Evolutionary conservation across 2,888 invertebrate species (phyloP).

Genomic region (Eumacrocentrus americanus): DNA sequence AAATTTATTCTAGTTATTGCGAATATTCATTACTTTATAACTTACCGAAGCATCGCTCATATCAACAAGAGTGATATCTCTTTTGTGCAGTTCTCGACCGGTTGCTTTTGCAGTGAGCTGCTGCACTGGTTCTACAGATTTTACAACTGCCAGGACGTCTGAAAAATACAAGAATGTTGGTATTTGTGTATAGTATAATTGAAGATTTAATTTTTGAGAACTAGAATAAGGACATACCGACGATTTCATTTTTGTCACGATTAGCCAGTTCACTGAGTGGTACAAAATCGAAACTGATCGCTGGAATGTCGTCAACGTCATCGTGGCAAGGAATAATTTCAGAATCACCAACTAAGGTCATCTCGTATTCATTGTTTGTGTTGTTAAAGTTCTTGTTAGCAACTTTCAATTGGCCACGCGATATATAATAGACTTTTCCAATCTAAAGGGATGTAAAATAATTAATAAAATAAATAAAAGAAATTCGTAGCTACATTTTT

Average conservation of each 20-base stretch:
- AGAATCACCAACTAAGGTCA: slow-evolving; percentile 84
- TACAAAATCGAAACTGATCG: slow-evolving; percentile 64
- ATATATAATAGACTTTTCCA: slow-evolving; percentile 86
- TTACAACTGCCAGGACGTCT: slow-evolving; percentile 92
- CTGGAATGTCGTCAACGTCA: slow-evolving; percentile 70
- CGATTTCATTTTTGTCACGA: slow-evolving; percentile 70
- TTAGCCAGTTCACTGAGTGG: slow-evolving; percentile 74
- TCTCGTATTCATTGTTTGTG: slow-evolving; percentile 94
- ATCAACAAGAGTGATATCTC: slow-evolving; percentile 88
- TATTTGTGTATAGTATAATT: neutral
- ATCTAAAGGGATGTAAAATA: slow-evolving; percentile 62
- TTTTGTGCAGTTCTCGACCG: slow-evolving; percentile 85
- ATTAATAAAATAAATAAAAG: neutral
- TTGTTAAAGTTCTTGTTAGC: slow-evolving; percentile 89
- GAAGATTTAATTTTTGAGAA: neutral
- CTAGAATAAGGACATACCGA: slow-evolving; percentile 69
- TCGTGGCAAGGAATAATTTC: slow-evolving; percentile 62
- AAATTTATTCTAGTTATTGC: neutral
- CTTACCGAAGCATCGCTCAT: slow-evolving; percentile 75
- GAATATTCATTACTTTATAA: slow-evolving; percentile 19
- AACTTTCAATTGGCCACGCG: slow-evolving; percentile 83
- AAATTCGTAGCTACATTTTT: neutral
- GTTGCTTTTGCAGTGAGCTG: slow-evolving; percentile 75
- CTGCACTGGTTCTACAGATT: slow-evolving; percentile 73
- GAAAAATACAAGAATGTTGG: slow-evolving; percentile 42